A percentile compares a stretch with the other conserved stretches of the same genome.
These are phyloP conservation scores for Coranthus polyacanthus DNA, from an alignment of 2,797 vertebrate species.

Conservation along the genomic window DNA sequence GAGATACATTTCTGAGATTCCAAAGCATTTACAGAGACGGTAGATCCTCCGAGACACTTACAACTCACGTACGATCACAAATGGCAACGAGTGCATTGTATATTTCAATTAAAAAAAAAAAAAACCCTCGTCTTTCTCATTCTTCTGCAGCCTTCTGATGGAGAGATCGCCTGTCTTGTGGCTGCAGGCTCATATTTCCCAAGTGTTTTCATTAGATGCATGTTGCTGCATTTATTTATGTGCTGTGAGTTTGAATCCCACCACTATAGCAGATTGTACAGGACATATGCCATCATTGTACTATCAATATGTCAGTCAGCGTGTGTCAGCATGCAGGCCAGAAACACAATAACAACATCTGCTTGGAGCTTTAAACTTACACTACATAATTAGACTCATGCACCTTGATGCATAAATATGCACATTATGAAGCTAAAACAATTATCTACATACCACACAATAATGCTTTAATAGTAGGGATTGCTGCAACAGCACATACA, in stretches of 20 bases:
- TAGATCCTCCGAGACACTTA: too few relatives aligned
- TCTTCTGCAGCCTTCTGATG: too few relatives aligned
- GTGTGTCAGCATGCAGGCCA: background rate
- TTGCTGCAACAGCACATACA: background rate
- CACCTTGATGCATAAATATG: background rate
- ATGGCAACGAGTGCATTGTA: too few relatives aligned
- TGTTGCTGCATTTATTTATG: conserved; percentile 3
- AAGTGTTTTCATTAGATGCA: background rate
- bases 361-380: background rate
- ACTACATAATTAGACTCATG: background rate
- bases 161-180: too few relatives aligned
- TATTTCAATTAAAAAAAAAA: too few relatives aligned
- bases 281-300: background rate
- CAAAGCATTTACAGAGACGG: too few relatives aligned
- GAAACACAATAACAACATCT: background rate
- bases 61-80: too few relatives aligned
- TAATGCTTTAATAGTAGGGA: background rate
- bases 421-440: conserved; percentile 1
- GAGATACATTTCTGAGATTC: too few relatives aligned
- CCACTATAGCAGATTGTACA: background rate
- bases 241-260: background rate
- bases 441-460: background rate
- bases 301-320: background rate
- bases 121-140: too few relatives aligned
- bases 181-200: too few relatives aligned